phyloP scores from a whole-genome alignment of 2,888 invertebrate genomes.

The Chrysomela aeneicollis region DNA sequence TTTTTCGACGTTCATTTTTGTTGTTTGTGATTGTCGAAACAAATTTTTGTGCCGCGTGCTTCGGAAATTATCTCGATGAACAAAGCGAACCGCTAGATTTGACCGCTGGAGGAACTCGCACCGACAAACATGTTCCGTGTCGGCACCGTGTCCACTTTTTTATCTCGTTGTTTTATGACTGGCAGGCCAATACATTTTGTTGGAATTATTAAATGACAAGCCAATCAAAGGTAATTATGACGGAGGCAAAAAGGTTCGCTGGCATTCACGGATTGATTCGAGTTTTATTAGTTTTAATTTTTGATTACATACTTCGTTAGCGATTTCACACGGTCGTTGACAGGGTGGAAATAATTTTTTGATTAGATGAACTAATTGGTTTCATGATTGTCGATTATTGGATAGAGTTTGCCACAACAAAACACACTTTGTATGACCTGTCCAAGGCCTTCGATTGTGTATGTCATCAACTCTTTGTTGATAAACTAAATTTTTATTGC shows the following conservation, averaged over 20 bases:
- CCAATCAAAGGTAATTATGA: constrained; percentile 21
- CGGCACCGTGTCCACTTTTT: constrained; percentile 26
- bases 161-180: constrained; percentile 19
- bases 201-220: constrained; percentile 20
- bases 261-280: constrained; percentile 8
- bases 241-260: constrained; percentile 6
- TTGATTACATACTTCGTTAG: constrained; percentile 5
- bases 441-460: too few relatives aligned
- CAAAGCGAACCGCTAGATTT: constrained; percentile 36
- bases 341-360: background rate
- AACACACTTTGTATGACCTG: too few relatives aligned
- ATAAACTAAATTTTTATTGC: too few relatives aligned
- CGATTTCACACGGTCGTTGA: constrained; percentile 3
- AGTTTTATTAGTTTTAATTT: constrained; percentile 11
- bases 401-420: too few relatives aligned
- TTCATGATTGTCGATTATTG: background rate
- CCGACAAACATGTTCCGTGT: constrained; percentile 19
- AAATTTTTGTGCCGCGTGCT: constrained; percentile 37
- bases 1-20: constrained; percentile 26
- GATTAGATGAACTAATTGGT: background rate
- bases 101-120: constrained; percentile 22
- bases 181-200: constrained; percentile 17
- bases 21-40: constrained; percentile 37
- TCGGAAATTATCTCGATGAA: constrained; percentile 39
- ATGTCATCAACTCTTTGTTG: too few relatives aligned